These are phyloP conservation scores for Pyrochroa serraticornis DNA, from an alignment of 2,888 invertebrate genomes.

Conservation along the genomic window DNA sequence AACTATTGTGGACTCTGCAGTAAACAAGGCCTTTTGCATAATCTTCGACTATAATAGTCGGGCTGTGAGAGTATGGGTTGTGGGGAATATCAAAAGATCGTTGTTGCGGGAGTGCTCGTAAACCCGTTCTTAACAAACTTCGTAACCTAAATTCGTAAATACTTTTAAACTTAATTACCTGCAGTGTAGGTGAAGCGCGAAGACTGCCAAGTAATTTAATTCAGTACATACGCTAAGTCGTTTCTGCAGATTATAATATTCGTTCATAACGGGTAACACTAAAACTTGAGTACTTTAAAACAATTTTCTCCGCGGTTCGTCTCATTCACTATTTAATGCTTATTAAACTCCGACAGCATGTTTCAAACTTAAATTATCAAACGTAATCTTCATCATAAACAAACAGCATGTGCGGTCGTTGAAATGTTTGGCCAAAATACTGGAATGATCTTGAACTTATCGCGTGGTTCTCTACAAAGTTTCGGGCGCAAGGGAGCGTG, in stretches of 20 bases:
- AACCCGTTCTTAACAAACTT: too few relatives aligned
- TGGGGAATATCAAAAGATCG: too few relatives aligned
- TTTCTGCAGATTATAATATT: slow-evolving; percentile 27
- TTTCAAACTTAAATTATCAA: slow-evolving; percentile 42
- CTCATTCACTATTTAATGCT: slow-evolving; percentile 35
- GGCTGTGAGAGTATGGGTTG: too few relatives aligned
- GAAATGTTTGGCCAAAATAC: slow-evolving; percentile 30
- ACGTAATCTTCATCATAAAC: slow-evolving; percentile 41
- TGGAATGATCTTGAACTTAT: slow-evolving; percentile 36
- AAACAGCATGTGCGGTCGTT: slow-evolving; percentile 39
- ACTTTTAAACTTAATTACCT: too few relatives aligned
- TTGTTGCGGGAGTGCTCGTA: too few relatives aligned
- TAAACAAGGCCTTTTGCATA: slow-evolving; percentile 5
- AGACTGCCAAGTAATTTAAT: slow-evolving; percentile 28
- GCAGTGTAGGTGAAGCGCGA: background rate
- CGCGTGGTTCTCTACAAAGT: slow-evolving; percentile 21
- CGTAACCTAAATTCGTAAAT: too few relatives aligned
- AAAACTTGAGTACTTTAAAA: slow-evolving; percentile 36
- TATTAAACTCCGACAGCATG: slow-evolving; percentile 39
- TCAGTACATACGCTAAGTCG: slow-evolving; percentile 26
- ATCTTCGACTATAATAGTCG: background rate
- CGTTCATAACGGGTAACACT: slow-evolving; percentile 29
- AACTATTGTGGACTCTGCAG: slow-evolving; percentile 1
- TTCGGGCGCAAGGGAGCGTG: slow-evolving; percentile 6
- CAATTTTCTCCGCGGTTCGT: slow-evolving; percentile 36